phyloP scores from a whole-genome alignment of 2,113 vertebrate species.

The Lepus europaeus region DNA sequence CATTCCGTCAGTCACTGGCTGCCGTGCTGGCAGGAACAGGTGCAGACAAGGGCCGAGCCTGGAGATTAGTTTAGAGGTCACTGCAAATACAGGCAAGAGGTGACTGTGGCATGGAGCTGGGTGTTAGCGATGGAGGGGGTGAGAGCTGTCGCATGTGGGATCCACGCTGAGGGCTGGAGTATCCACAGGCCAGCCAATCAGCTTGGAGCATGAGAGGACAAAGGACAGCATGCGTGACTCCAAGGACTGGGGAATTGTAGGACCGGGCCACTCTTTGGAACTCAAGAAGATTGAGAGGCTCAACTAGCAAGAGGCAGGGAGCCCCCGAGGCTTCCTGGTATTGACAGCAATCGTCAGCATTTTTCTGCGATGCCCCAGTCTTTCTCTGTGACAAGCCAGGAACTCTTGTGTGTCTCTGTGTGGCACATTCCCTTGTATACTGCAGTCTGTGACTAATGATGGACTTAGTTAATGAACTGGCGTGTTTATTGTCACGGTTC shows the following conservation, averaged over 20 bases:
- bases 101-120: fast-evolving
- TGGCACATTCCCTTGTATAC: background rate
- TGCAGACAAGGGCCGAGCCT: fast-evolving
- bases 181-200: background rate
- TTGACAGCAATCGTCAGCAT: fast-evolving
- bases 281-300: background rate
- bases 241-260: fast-evolving
- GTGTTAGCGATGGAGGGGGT: fast-evolving
- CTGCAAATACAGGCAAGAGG: background rate
- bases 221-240: fast-evolving
- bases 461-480: background rate
- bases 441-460: background rate
- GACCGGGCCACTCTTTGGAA: background rate
- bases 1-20: background rate
- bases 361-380: background rate
- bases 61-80: background rate
- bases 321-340: background rate
- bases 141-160: fast-evolving
- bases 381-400: background rate
- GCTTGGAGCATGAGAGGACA: background rate
- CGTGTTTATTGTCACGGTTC: background rate
- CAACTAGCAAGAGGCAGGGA: no score
- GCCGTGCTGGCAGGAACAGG: background rate
- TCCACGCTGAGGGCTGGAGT: fast-evolving
- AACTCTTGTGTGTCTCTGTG: background rate